Evolutionary conservation across 2,113 vertebrate species (phyloP), one percentile per base, ranked within the genome.

Genomic region (Ictidomys tridecemlineatus): DNA sequence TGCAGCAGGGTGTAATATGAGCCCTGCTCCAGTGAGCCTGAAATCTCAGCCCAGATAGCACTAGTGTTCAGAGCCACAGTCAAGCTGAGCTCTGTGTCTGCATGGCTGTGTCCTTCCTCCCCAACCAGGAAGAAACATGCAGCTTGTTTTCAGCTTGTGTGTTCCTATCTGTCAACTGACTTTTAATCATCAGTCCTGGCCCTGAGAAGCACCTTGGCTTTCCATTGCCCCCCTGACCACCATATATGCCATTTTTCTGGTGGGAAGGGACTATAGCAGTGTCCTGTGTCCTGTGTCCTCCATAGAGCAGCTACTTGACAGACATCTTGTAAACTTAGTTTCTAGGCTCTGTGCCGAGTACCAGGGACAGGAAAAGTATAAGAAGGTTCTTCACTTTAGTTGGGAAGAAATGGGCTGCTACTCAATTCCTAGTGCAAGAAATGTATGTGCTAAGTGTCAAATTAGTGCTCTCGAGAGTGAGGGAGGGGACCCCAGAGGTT

Each of bases 1-100:
- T 2, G 0, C 24, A 80, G 91, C 13, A 45, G 8, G 39, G 6
- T 61, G 97, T 95, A 96, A 97, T 84, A 53, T 1, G 95, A 97
- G 78, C 89, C 56, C 51, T 74, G 0, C 58, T 83, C 88, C 34
- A 30, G 65, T 13, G 53, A 48, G 51, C 67, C 76, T 61, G 76
- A 45, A 85, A 61, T 51, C 42, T 26, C 91, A 34, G 48, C 63
- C 20, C 4, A 58, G 51, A 2, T 1, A 72, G 82, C 20, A 30
- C n/a, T 30, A 32, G 84, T 56, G 45, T 84, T 79, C 42, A 4
- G 70, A 51, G 84, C 80, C 26, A 17, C 69, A 56, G 79, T 34
- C 42, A 48, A 16, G 39, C 18, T 22, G 42, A 63, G 82, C 74
- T 86, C 42, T 2, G 4, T 45, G 30, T 69, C 76, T 20, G 9